Base-by-base conservation (phyloP, 2,888 invertebrate genomes). In the Ormyrus rosae region DNA sequence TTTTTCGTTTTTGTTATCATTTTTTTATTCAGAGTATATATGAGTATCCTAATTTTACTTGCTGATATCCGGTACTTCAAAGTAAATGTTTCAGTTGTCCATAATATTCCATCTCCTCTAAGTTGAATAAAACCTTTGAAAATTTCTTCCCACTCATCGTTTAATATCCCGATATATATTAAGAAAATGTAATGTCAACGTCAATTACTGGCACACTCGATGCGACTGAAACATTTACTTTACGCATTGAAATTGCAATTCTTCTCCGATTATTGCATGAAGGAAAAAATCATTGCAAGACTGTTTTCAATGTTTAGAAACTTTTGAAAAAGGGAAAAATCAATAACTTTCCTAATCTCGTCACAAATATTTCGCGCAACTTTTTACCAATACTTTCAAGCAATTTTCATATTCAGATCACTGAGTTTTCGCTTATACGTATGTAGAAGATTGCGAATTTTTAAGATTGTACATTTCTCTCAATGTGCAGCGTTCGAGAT, bases 301-400 rank as follows among this genome's bases (percentile, higher is more conserved):
- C 78, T 82, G 78, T 81, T 81, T 82, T 81, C 78, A 81, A 65
- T 73, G 78, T 71, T 81, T 73, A 81, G 70, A 77, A 73, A 81
- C 64, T 74, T 74, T 77, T 74, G 61, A 77, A 75, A 63, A 67
- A 65, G 34, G 71, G 55, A 68, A 74, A 80, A 80, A 80, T 34
- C 63, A 74, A 74, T 78, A 67, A 80, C 50, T 80, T 80, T 82
- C 76, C 77, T 80, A 79, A 73, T 80, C 67, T 76, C 71, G 67
- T 82, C 78, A 82, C 78, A 82, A 80, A 80, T 78, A 75, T 75
- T 68, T 78, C 75, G 78, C 80, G 78, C 78, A 82, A 82, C 65
- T 80, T 82, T 82, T 82, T 80, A 79, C 63, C 56, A 56, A 75
- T 75, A 75, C 70, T 75, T 78, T 78, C 68, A 68, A 75, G 56